phyloP scores from a whole-genome alignment of 2,113 vertebrate genomes.

The Atherinomorus stipes region DNA sequence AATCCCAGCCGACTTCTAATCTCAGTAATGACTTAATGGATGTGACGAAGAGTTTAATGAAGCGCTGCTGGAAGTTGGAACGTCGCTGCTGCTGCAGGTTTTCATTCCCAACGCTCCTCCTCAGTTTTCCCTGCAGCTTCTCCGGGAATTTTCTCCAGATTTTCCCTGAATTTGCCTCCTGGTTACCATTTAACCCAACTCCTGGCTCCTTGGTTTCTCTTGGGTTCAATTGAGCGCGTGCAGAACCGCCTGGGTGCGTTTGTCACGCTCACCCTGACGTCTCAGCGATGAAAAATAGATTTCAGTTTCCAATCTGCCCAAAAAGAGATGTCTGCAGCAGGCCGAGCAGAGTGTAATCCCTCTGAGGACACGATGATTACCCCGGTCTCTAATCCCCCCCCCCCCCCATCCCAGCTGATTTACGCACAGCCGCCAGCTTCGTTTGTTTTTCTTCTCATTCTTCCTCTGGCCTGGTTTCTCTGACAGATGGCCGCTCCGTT shows the following conservation, averaged over 20 bases:
- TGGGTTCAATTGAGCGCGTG: neutral
- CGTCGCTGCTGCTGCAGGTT: too few species aligned
- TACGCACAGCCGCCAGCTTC: slow-evolving; percentile 17
- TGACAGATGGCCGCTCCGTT: slow-evolving; percentile 45
- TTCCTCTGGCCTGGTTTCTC: slow-evolving; percentile 35
- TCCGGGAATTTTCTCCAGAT: too few species aligned
- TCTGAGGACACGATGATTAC: slow-evolving; percentile 76
- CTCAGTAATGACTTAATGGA: too few species aligned
- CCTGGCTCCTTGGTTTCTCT: neutral
- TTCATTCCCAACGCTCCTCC: too few species aligned
- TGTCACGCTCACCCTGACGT: slow-evolving; percentile 31
- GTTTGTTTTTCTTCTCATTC: slow-evolving; percentile 20
- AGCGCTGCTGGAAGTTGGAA: too few species aligned
- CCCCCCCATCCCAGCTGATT: neutral
- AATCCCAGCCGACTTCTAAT: too few species aligned
- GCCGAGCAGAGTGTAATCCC: slow-evolving; percentile 72
- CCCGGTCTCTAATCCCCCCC: slow-evolving; percentile 67
- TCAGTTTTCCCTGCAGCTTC: too few species aligned
- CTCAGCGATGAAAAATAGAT: slow-evolving; percentile 54
- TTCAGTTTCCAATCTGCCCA: slow-evolving; percentile 66
- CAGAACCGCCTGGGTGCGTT: neutral
- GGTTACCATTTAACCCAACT: too few species aligned
- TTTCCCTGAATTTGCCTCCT: too few species aligned
- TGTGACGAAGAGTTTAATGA: too few species aligned
- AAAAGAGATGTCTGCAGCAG: slow-evolving; percentile 54